Evolutionary conservation across 2,888 invertebrate species (phyloP).

Genomic region (Cerastis rubricosa): DNA sequence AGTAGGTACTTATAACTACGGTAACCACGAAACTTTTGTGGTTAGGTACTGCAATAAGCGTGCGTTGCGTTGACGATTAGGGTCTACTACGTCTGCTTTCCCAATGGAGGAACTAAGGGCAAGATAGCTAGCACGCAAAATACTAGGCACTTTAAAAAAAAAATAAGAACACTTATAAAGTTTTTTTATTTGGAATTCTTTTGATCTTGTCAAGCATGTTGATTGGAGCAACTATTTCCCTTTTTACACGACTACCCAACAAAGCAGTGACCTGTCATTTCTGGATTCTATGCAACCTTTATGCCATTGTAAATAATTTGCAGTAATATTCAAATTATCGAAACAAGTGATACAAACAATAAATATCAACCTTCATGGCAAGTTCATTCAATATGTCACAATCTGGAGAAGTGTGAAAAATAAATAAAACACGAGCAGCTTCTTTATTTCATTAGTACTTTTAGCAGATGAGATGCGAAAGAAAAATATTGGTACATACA

Average conservation of each 20-base stretch:
- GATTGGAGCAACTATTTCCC: not conserved
- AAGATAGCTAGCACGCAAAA: constrained; percentile 17
- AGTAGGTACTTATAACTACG: not conserved
- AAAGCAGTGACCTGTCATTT: not conserved
- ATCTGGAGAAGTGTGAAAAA: constrained; percentile 38
- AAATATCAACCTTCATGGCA: constrained; percentile 16
- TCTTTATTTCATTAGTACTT: constrained; percentile 34
- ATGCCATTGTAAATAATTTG: constrained; percentile 19
- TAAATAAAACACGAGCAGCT: constrained; percentile 9
- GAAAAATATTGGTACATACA: constrained; percentile 8
- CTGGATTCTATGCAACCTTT: not conserved
- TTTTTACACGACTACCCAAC: not conserved
- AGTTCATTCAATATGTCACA: constrained; percentile 45
- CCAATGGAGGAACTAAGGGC: constrained; percentile 14
- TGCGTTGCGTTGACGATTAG: not conserved
- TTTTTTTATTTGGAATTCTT: not conserved
- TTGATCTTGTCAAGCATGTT: not conserved
- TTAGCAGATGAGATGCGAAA: constrained; percentile 35
- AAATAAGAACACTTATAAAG: not conserved
- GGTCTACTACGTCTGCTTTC: not conserved
- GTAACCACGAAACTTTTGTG: constrained; percentile 28
- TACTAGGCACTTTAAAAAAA: not conserved
- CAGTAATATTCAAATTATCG: constrained; percentile 11
- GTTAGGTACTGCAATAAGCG: constrained; percentile 20
- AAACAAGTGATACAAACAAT: constrained; percentile 20